Evolutionary conservation across 2,113 vertebrate species (phyloP), one percentile per base, ranked within the genome.

Genomic region (Pongo pygmaeus): DNA sequence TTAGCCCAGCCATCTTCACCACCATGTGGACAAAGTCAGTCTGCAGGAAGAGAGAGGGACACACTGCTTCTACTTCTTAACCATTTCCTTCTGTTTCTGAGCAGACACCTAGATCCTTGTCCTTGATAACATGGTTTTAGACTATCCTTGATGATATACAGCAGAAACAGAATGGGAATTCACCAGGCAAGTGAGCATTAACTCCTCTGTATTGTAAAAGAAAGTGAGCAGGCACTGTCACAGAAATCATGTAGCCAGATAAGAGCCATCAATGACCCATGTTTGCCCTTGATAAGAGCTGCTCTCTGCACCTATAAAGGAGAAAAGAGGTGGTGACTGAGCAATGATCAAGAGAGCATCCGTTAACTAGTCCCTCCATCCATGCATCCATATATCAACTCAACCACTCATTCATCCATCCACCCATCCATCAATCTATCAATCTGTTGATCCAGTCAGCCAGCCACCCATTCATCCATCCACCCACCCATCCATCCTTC

Each of bases 121-220:
- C 70, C 77, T 92, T 50, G 27, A 25, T 18, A 50, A 84, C 16
- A 14, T 1, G 30, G 43, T 9, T 38, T 43, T 10, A 32, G 16
- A 57, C 67, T 83, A 57, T 55, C 43, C 40, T 23, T 32, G 10
- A 6, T 30, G 57, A 69, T 12, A n/a, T 84, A 70, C 22, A 57
- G 61, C 43, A 90, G 95, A 64, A 88, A 46, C 64, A 16, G 75
- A 93, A 90, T 18, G 75, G 81, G 91, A 78, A 89, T 38, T 67
- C n/a, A 75, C 61, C 22, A 50, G 86, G 90, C 25, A 70, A 64
- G 59, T 48, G 83, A 92, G 90, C 11, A 52, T 8, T 1, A 11
- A 78, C 20, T 61, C 46, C 32, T 38, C 78, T 22, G 20, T n/a
- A 25, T 12, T 69, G 6, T 69, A 89, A 89, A 75, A 52, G 43